A percentile compares a stretch with the other conserved stretches of the same genome.
phyloP scores from a whole-genome alignment of 2,113 vertebrate genomes.

The Willisornis vidua region DNA sequence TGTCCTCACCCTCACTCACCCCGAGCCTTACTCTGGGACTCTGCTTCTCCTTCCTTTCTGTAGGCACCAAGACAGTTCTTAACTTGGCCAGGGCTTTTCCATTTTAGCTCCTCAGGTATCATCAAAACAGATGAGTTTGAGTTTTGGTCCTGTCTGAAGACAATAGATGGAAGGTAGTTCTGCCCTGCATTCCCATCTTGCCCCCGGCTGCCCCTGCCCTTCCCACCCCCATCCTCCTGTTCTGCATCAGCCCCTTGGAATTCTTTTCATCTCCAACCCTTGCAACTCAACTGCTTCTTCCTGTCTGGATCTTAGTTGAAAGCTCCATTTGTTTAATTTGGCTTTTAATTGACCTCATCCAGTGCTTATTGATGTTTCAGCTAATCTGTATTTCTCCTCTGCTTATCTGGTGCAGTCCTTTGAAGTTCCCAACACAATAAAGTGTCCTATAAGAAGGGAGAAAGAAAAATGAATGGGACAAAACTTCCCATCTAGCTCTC shows the following conservation, averaged over 20 bases:
- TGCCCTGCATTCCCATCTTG: background rate
- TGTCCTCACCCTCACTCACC: background rate
- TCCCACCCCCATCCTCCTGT: background rate
- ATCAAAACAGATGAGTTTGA: background rate
- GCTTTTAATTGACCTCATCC: slow-evolving; percentile 44
- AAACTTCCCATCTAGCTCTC: background rate
- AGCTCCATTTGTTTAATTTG: slow-evolving; percentile 60
- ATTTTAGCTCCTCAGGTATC: background rate
- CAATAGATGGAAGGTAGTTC: background rate
- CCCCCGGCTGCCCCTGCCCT: background rate
- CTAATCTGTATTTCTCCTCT: slow-evolving; percentile 30
- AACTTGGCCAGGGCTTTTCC: background rate
- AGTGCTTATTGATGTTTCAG: slow-evolving; percentile 11
- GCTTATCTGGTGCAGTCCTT: slow-evolving; percentile 53
- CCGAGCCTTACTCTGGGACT: background rate
- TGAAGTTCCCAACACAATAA: slow-evolving; percentile 45
- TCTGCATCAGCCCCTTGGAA: slow-evolving; percentile 54
- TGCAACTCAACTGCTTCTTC: slow-evolving; percentile 15
- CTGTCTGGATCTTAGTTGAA: slow-evolving; percentile 48
- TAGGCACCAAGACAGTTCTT: background rate
- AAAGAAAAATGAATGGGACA: slow-evolving; percentile 17
- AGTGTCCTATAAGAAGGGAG: background rate
- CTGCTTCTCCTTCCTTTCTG: background rate
- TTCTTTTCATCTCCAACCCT: slow-evolving; percentile 57
- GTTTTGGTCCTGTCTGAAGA: background rate